Percentiles rank a stretch among this genome's conserved stretches.
These are phyloP conservation scores for Porites divaricata DNA, from an alignment of 92 coral and sea anemone species.

Conservation along the genomic window DNA sequence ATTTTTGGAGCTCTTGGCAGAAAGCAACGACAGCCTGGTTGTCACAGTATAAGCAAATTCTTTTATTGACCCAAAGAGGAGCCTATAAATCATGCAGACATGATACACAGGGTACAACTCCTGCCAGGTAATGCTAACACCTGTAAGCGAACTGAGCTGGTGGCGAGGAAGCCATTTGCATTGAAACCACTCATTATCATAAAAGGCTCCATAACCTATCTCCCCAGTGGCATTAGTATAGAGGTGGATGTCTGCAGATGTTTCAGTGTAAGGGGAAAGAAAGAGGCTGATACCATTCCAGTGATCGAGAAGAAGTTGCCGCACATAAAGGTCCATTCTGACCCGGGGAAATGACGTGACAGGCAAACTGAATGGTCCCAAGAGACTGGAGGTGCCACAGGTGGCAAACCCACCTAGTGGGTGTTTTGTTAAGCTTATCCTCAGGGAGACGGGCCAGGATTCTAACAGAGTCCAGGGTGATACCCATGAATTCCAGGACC, in stretches of 20 bases:
- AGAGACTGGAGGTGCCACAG: neutral
- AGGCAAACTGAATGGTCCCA: slow-evolving; percentile 23
- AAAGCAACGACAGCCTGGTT: slow-evolving; percentile 54
- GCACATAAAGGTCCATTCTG: slow-evolving; percentile 9
- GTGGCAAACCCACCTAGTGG: neutral
- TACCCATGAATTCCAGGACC: slow-evolving; percentile 50
- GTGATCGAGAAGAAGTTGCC: slow-evolving; percentile 5
- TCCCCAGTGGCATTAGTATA: slow-evolving; percentile 64
- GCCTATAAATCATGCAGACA: slow-evolving; percentile 62
- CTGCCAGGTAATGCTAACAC: slow-evolving; percentile 69
- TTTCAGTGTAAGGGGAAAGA: slow-evolving; percentile 37
- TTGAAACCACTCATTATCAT: slow-evolving; percentile 56
- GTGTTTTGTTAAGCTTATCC: neutral
- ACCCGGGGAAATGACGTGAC: slow-evolving; percentile 12
- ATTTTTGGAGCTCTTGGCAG: slow-evolving; percentile 54
- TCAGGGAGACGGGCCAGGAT: neutral
- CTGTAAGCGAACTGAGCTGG: slow-evolving; percentile 37
- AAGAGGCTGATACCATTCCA: slow-evolving; percentile 62
- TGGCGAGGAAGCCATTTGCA: slow-evolving; percentile 59
- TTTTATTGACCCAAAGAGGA: slow-evolving; percentile 27
- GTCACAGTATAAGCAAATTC: slow-evolving; percentile 49
- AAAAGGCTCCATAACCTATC: slow-evolving; percentile 48
- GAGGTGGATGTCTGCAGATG: slow-evolving; percentile 31
- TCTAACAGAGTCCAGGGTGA: neutral
- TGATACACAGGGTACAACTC: slow-evolving; percentile 60